A percentile compares a stretch with the other conserved stretches of the same genome.
Conservation (phyloP, 2,113 vertebrate species). For the Myocastor coypus region DNA sequence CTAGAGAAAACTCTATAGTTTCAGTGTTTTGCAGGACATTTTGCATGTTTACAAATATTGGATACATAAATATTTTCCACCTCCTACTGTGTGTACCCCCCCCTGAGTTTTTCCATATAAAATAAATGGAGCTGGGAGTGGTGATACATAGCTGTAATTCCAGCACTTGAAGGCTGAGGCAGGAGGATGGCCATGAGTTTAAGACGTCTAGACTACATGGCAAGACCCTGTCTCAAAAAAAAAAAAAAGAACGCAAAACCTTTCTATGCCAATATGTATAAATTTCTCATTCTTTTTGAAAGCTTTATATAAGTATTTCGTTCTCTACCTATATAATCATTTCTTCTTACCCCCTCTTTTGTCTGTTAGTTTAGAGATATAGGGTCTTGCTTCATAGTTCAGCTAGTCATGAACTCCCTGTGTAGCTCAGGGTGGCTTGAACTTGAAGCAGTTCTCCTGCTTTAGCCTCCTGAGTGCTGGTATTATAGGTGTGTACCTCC, state of each 20-base stretch:
- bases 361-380: not conserved
- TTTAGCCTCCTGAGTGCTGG: not conserved
- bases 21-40: not conserved
- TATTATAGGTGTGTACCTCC: not conserved
- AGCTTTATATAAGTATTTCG: not conserved
- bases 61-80: not conserved
- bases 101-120: not conserved
- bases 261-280: not conserved
- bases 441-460: not conserved
- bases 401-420: not conserved
- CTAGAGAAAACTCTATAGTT: constrained; percentile 4
- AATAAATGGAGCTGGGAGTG: not conserved
- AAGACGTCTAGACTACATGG: not conserved
- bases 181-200: not conserved
- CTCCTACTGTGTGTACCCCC: not conserved
- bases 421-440: not conserved
- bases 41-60: not conserved
- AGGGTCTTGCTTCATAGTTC: not conserved
- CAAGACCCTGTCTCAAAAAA: not conserved
- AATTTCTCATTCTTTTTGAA: not conserved
- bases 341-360: not conserved
- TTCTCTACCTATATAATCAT: not conserved
- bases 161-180: not conserved
- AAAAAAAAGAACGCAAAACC: not conserved
- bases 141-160: not conserved